A percentile compares a stretch with the other conserved stretches of the same genome.
These are phyloP conservation scores for Mythimna ferrago DNA, from an alignment of 2,888 invertebrate species.

Conservation along the genomic window DNA sequence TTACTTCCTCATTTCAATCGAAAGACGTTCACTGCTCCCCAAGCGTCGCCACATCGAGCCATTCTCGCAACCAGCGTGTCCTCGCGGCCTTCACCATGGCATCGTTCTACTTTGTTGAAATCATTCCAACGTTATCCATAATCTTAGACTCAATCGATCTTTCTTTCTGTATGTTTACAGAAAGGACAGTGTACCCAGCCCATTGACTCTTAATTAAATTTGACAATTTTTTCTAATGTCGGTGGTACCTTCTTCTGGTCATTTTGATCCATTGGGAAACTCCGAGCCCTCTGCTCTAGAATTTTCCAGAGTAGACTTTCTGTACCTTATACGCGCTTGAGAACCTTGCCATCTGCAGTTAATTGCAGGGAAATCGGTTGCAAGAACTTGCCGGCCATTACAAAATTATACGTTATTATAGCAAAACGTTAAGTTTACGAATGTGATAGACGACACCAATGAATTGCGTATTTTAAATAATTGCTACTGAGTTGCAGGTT, in stretches of 20 bases:
- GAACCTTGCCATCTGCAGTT: constrained; percentile 21
- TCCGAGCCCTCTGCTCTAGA: not conserved
- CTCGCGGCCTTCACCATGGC: not conserved
- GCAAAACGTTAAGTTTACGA: constrained; percentile 13
- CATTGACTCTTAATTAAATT: not conserved
- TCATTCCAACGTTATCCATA: no score
- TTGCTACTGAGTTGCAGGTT: not conserved
- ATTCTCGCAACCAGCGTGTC: not conserved
- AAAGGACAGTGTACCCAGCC: not conserved
- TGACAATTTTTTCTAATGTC: not conserved
- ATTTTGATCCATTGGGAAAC: not conserved
- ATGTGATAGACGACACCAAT: not conserved
- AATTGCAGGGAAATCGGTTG: constrained; percentile 24
- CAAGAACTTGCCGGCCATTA: constrained; percentile 5
- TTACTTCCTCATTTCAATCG: no score
- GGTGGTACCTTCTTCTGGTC: not conserved
- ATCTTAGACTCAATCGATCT: not conserved
- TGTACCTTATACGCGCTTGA: not conserved
- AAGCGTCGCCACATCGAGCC: no score
- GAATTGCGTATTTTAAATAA: not conserved
- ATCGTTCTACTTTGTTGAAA: not conserved
- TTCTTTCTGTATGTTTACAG: not conserved
- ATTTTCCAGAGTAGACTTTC: not conserved
- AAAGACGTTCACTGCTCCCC: no score
- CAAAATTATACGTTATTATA: constrained; percentile 11